Evolutionary conservation across 2,113 vertebrate species (phyloP).

Genomic region (Acrocephalus arundinaceus): DNA sequence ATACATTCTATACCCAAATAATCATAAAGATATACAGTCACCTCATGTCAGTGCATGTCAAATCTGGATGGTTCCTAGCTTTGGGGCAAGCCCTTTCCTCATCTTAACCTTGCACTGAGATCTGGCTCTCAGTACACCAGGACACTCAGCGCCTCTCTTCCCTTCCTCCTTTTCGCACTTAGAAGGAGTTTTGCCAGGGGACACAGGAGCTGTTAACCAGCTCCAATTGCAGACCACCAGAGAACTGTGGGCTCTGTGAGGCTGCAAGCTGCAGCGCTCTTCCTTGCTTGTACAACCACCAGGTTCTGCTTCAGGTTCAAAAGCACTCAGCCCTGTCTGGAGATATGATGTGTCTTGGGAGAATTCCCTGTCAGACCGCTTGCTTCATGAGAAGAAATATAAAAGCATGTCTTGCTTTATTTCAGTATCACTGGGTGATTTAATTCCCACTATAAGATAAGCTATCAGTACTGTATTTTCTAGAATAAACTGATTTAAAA

Average conservation of each 20-base stretch:
- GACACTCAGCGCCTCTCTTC: not conserved
- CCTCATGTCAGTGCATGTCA: not conserved
- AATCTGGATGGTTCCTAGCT: not conserved
- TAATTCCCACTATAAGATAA: not conserved
- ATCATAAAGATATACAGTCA: not conserved
- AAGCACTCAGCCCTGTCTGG: not conserved
- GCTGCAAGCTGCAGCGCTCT: not conserved
- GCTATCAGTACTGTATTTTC: not conserved
- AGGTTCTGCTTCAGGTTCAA: not conserved
- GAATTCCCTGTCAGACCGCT: not conserved
- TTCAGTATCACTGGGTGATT: not conserved
- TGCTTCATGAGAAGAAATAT: not conserved
- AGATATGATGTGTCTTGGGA: not conserved
- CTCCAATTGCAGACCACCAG: rapidly evolving
- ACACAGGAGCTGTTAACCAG: not conserved
- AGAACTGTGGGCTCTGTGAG: not conserved
- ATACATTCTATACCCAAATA: not conserved
- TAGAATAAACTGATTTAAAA: not conserved
- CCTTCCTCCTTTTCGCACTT: not conserved
- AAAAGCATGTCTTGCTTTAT: not conserved
- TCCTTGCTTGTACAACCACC: not conserved
- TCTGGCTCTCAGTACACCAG: not conserved
- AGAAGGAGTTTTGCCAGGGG: not conserved
- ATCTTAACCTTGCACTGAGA: not conserved
- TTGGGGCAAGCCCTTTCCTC: not conserved